Percentiles rank a stretch among this genome's conserved stretches.
phyloP scores from a whole-genome alignment of 2,113 vertebrate genomes.

The Cynoglossus semilaevis region DNA sequence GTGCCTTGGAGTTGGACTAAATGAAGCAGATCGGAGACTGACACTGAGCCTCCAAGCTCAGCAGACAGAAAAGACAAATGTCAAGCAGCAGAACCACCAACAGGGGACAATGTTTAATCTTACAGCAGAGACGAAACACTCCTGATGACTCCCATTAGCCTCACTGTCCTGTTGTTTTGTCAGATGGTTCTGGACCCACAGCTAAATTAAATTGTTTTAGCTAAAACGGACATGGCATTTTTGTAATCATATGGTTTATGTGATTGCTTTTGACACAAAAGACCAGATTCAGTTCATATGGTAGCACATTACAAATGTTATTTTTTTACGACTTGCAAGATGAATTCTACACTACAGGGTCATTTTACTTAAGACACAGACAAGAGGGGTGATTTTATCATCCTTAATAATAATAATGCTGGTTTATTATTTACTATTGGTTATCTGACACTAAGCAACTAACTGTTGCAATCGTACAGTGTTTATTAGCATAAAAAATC shows the following conservation, averaged over 20 bases:
- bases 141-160: neutral
- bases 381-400: too few species aligned
- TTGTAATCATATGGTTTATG: neutral
- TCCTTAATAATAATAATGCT: too few species aligned
- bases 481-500: neutral
- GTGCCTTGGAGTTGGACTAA: conserved; percentile 4
- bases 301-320: too few species aligned
- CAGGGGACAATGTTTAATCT: neutral
- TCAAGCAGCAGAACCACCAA: neutral
- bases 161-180: too few species aligned
- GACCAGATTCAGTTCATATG: too few species aligned
- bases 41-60: neutral
- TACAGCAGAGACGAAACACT: neutral
- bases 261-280: neutral
- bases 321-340: too few species aligned
- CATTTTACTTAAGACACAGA: too few species aligned
- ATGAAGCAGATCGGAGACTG: neutral
- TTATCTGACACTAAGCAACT: neutral
- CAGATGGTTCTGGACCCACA: neutral
- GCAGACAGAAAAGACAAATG: neutral
- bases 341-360: too few species aligned
- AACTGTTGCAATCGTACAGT: too few species aligned
- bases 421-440: neutral
- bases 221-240: too few species aligned
- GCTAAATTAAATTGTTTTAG: neutral